A percentile compares a stretch with the other conserved stretches of the same genome.
Conservation (phyloP, 2,113 vertebrate species). For the Callipepla squamata region DNA sequence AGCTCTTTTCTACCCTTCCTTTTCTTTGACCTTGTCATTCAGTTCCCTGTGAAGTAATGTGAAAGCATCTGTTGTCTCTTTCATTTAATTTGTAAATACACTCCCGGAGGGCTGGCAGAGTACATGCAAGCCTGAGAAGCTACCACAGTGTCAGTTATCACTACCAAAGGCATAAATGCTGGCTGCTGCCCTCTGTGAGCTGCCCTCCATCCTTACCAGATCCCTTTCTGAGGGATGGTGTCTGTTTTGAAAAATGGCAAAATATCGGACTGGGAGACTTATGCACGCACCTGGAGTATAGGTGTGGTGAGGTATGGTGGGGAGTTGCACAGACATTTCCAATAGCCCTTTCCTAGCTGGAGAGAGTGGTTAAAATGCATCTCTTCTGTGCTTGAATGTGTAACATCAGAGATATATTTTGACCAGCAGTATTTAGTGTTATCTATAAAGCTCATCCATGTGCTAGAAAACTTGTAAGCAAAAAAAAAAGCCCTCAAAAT, state of each 20-base stretch:
- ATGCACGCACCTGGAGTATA: fast-evolving
- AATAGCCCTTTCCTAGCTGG: neutral
- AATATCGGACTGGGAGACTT: neutral
- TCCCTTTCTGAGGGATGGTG: neutral
- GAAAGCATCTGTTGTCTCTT: constrained; percentile 38
- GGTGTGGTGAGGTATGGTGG: fast-evolving
- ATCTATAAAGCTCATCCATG: neutral
- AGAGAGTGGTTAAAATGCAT: neutral
- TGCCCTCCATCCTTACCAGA: neutral
- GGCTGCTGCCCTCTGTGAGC: neutral
- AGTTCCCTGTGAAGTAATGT: constrained; percentile 1
- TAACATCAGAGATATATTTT: neutral
- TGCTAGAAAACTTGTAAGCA: neutral
- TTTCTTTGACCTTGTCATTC: constrained; percentile 7
- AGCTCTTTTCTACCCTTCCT: neutral
- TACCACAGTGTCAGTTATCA: fast-evolving
- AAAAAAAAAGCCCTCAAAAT: fast-evolving
- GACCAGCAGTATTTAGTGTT: neutral
- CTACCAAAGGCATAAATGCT: neutral
- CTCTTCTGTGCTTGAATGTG: fast-evolving
- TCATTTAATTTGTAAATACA: constrained; percentile 35
- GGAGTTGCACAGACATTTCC: fast-evolving
- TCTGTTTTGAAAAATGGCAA: neutral
- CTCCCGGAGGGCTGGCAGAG: neutral
- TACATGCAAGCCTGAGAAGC: neutral